phyloP scores from a whole-genome alignment of 2,888 invertebrate species.

The Microctonus hyperodae region DNA sequence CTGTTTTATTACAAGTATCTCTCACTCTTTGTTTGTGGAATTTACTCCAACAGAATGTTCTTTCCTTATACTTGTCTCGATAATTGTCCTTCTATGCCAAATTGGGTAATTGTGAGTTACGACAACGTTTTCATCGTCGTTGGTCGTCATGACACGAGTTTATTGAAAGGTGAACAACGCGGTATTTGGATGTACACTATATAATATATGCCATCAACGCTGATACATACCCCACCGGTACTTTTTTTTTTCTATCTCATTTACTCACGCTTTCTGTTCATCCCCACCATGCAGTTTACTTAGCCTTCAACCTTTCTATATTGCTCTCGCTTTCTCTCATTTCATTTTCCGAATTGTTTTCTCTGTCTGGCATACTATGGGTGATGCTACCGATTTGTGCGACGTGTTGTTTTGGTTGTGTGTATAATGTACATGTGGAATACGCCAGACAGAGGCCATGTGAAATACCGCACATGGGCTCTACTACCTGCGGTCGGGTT shows the following conservation, averaged over 20 bases:
- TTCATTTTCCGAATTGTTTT: not conserved
- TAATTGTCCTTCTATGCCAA: conserved; percentile 14
- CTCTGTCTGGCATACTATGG: not conserved
- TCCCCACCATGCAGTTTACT: conserved; percentile 8
- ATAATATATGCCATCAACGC: conserved; percentile 16
- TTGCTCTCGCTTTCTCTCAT: conserved; percentile 19
- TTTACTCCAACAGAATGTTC: not conserved
- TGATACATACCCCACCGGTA: conserved; percentile 10
- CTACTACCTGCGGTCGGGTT: conserved; percentile 19
- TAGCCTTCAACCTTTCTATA: conserved; percentile 14
- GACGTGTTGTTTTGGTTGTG: too few relatives aligned
- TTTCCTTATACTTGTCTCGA: not conserved
- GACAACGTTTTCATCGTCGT: not conserved
- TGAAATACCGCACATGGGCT: conserved; percentile 9
- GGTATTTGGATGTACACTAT: conserved; percentile 16
- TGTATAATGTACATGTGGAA: not conserved
- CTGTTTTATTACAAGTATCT: not conserved
- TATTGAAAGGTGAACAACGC: conserved; percentile 22
- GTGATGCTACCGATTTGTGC: conserved; percentile 8
- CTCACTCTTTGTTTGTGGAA: not conserved
- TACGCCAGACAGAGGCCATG: not conserved
- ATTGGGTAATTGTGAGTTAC: conserved; percentile 3
- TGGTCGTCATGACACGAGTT: conserved; percentile 20
- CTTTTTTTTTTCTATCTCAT: not conserved
- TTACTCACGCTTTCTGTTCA: not conserved